Base-by-base conservation (phyloP, 2,113 vertebrate species). In the Seriola rivoliana region DNA sequence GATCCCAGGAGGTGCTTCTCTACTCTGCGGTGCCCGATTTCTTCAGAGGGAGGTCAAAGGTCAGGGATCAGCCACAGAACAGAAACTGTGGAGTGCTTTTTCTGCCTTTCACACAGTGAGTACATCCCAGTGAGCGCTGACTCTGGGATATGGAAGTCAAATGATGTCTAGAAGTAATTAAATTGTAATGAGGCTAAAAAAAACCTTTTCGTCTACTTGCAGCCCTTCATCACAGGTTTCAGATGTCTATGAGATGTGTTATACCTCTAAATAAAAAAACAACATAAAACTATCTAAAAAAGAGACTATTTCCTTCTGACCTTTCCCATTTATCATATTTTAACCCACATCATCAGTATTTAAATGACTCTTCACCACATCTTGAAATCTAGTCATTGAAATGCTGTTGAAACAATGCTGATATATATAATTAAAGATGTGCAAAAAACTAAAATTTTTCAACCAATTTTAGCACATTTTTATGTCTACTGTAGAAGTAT, bases 11-110 rank as follows among this genome's bases (percentile, higher is more conserved):
- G 65, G 34, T 36, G 5, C 23, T 2, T 21, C 8, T 21, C 8
- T 4, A 23, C 16, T 58, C 19, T 63, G 13, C 7, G 19, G 1
- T 21, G 44, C 40, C 25, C 13, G 10, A 5, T 14, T 21, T 13
- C 50, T 66, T 4, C 34, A 29, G 19, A 38, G 29, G 8, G 38
- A 64, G 69, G 68, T 72, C 38, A 72, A 21, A 66, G 69, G 69
- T 80, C 59, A 42, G 4, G 19, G 17, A 36, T 63, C 42, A 3
- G n/a, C 55, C 8, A 52, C 54, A 11, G 54, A 57, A 12, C n/a
- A 12, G 54, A 57, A 11, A 57, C 10, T 25, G 54, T 57, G 54
- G n/a, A 23, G 10, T 6, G 16, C 14, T 19, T 16, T 50, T 6
- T 4, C 19, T 21, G 50, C 1, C 50, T 21, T 52, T 8, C 1